Percentiles rank a stretch among this genome's conserved stretches.
These are phyloP conservation scores for Nymphalis c-album DNA, from an alignment of 2,888 invertebrate genomes.

Conservation along the genomic window DNA sequence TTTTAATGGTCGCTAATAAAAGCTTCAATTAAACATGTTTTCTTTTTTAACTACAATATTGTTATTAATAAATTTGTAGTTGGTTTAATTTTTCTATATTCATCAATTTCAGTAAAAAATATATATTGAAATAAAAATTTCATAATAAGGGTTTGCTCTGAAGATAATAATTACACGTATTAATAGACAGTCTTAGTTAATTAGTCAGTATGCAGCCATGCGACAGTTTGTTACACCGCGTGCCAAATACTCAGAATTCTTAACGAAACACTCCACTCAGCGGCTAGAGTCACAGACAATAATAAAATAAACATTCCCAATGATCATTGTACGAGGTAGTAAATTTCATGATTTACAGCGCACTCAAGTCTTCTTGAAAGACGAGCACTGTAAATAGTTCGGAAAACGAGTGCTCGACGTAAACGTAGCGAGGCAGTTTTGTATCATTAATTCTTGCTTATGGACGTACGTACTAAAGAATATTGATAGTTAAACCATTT, in stretches of 20 bases:
- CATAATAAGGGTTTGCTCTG: not conserved
- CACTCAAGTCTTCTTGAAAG: slow-evolving; percentile 44
- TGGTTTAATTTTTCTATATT: not conserved
- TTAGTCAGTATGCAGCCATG: slow-evolving; percentile 33
- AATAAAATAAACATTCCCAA: slow-evolving; percentile 48
- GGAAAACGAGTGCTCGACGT: slow-evolving; percentile 21
- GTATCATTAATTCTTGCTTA: slow-evolving; percentile 21
- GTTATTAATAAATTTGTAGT: too few species aligned
- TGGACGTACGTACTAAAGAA: slow-evolving; percentile 17
- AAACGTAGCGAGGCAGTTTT: slow-evolving; percentile 19
- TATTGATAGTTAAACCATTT: slow-evolving; percentile 13
- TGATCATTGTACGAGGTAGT: slow-evolving; percentile 46
- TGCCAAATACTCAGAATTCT: slow-evolving; percentile 45
- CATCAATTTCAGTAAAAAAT: not conserved
- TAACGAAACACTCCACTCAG: slow-evolving; percentile 34
- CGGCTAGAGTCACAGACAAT: slow-evolving; percentile 41
- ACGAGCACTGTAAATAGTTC: slow-evolving; percentile 44
- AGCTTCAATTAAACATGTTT: too few species aligned
- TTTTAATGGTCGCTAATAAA: too few species aligned
- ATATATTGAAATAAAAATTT: not conserved
- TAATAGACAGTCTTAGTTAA: slow-evolving; percentile 16
- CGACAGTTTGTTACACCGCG: slow-evolving; percentile 33
- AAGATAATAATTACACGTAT: not conserved
- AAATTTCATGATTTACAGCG: slow-evolving; percentile 52
- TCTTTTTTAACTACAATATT: too few species aligned